phyloP scores from a whole-genome alignment of 2,113 vertebrate genomes.

The Eurypyga helias region DNA sequence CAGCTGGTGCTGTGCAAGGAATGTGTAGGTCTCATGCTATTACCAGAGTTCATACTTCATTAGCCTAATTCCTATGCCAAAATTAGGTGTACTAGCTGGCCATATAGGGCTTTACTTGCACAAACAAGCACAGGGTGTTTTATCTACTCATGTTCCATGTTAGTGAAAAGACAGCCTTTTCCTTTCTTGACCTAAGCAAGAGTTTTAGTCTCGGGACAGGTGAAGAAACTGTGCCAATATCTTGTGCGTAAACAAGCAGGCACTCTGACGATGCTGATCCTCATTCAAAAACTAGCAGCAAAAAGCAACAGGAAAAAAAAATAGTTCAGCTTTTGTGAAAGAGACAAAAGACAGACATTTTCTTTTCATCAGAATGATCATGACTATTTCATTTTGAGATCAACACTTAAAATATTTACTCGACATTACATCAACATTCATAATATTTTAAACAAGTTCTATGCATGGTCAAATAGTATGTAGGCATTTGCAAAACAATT shows the following conservation, averaged over 20 bases:
- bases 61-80: neutral
- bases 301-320: neutral
- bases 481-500: conserved; percentile 6
- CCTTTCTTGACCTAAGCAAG: neutral
- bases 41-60: neutral
- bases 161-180: neutral
- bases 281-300: neutral
- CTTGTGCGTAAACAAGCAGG: neutral
- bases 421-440: neutral
- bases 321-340: neutral
- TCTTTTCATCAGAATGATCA: neutral
- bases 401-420: conserved; percentile 8
- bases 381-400: neutral
- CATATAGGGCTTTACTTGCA: neutral
- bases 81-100: neutral
- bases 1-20: neutral
- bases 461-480: neutral
- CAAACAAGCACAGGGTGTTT: neutral
- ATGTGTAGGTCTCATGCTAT: neutral
- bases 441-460: conserved; percentile 14
- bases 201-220: neutral
- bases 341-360: neutral
- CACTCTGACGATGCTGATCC: neutral
- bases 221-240: neutral
- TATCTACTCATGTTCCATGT: neutral